Evolutionary conservation across 2,113 vertebrate species (phyloP).

Genomic region (Hippoglossus stenolepis): DNA sequence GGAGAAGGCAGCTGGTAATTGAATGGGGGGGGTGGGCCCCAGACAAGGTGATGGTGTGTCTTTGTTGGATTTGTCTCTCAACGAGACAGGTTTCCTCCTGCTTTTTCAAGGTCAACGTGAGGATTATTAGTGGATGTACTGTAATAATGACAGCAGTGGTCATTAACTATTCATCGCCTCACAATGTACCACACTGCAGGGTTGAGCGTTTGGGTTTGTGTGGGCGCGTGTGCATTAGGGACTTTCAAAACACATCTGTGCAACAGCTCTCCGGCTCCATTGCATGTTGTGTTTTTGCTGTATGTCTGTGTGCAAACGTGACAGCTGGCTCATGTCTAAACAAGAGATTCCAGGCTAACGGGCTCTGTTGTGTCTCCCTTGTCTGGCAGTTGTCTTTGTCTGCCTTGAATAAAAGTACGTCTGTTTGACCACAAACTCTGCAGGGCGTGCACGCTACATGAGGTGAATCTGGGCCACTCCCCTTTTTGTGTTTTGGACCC

Average conservation of each 20-base stretch:
- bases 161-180: constrained; percentile 80
- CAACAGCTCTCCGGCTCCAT: constrained; percentile 3
- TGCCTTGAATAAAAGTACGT: constrained; percentile 38
- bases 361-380: constrained; percentile 22
- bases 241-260: constrained; percentile 35
- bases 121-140: constrained; percentile 51
- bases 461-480: constrained; percentile 45
- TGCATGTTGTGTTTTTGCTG: constrained; percentile 11
- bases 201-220: constrained; percentile 16
- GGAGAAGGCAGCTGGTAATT: neutral
- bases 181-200: neutral
- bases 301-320: neutral
- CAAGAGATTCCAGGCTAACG: constrained; percentile 8
- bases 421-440: constrained; percentile 50
- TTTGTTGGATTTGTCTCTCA: constrained; percentile 37
- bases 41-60: constrained; percentile 10
- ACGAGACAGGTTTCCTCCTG: constrained; percentile 36
- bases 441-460: constrained; percentile 30
- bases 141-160: constrained; percentile 55
- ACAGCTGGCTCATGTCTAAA: constrained; percentile 28
- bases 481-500: constrained; percentile 34
- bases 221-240: constrained; percentile 4
- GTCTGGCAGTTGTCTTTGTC: constrained; percentile 35
- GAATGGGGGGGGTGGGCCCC: neutral
- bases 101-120: constrained; percentile 70